Evolutionary conservation across 1,140 invertebrate species (phyloP).

Genomic region (Sipha flava): DNA sequence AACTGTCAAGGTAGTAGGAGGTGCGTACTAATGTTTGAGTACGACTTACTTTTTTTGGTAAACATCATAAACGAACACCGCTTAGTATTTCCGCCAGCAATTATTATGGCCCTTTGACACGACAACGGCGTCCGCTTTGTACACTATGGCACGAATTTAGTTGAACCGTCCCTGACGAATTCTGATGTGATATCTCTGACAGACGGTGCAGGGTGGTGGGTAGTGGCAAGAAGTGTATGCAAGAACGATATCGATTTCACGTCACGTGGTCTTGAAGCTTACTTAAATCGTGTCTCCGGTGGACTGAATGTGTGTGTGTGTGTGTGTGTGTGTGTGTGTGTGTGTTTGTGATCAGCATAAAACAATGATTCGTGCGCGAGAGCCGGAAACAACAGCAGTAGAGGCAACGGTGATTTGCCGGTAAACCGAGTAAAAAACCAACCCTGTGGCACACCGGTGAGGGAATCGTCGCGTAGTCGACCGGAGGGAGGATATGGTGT

Average conservation of each 20-base stretch:
- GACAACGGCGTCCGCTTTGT: not conserved
- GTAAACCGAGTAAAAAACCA: conserved; percentile 2
- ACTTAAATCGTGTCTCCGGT: not conserved
- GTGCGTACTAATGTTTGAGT: too few species aligned
- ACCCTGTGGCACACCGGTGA: not conserved
- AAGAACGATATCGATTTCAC: not conserved
- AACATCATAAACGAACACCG: not conserved
- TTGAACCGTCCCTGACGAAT: not conserved
- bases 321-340: not conserved
- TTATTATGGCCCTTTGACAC: not conserved
- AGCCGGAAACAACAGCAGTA: not conserved
- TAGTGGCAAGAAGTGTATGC: too few species aligned
- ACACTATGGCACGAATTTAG: not conserved
- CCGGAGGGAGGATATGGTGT: not conserved
- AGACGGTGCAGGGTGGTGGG: not conserved
- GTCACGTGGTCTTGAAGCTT: conserved; percentile 1
- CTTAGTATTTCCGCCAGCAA: too few species aligned
- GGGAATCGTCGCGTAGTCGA: not conserved
- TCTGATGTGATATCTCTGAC: not conserved
- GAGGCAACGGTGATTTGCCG: not conserved
- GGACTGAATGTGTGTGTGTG: not conserved
- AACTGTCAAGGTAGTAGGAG: too few species aligned
- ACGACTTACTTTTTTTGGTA: not conserved
- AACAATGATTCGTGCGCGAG: not conserved
- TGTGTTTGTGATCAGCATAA: not conserved